Base-by-base conservation (phyloP, 2,888 invertebrate genomes). In the Plemyria rubiginata region DNA sequence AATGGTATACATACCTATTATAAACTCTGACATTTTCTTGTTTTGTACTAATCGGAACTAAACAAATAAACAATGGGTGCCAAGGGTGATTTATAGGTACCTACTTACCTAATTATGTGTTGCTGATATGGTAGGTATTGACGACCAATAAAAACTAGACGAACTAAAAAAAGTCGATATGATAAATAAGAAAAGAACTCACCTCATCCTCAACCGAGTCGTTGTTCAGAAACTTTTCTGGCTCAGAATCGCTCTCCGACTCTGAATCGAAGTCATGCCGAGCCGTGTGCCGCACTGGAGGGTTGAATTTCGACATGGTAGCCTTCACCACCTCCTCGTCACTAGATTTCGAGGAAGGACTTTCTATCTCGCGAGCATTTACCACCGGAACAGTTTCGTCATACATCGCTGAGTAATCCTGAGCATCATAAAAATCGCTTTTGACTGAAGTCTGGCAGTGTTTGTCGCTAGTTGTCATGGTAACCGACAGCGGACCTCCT, bases 341-440 rank as follows among this genome's bases (percentile, higher is more conserved):
- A 15, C 85, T 84, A 12, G 78, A 75, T 40, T 49, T 60, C 3
- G 68, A 67, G 50, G 62, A 15, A 4, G 85, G 81, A 70, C 94
- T 95, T 7, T 93, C 93, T 41, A 94, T 93, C 69, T 95, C 95
- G 70, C 89, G 90, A 0, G 94, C 94, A 71, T 94, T 92, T 58
- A 90, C 83, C 49, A 94, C 94, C 59, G 92, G 90, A 51, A 94
- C 93, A 2, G 93, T 93, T 79, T 95, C 95, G 86, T 95, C 95
- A 77, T 93, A 94, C 93, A 94, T 93, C 59, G 82, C 87, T 74
- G 78, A 81, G 54, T 76, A 80, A 82, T 79, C 75, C 49, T 73
- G 52, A n/a, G 65, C 71, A 71, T 71, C 70, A 59, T 70, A 67
- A 60, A 68, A 75, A 45, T 74, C 75, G 63, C 67, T 72, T 65